Evolutionary conservation across 1,140 invertebrate species (phyloP), one percentile per base, ranked within the genome.

Genomic region (Diorhabda sublineata): DNA sequence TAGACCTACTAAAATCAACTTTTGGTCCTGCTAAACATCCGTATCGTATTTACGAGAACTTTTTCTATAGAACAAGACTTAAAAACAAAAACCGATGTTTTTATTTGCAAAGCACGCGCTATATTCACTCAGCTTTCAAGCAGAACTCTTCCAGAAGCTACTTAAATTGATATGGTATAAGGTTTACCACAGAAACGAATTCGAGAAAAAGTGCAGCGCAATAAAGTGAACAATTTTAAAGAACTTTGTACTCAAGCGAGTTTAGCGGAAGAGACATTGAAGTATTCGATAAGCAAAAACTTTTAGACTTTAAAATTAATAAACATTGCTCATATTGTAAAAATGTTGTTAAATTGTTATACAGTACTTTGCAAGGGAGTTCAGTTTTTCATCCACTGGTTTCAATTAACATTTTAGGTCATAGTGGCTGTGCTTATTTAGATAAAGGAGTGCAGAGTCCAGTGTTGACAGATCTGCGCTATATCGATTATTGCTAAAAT

Each of bases 11-110:
- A 5, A 70, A 41, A 67, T 6, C 26, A 26, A 60, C 59, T 11
- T 70, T 61, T 70, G 69, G 64, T n/a, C 64, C 44, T 5, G 41
- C 5, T 60, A 61, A 66, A 43, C 64, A 64, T n/a, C 42, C 69
- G n/a, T 62, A 66, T 67, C 56, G 45, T 45, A 41, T 67, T n/a
- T 67, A 62, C 47, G 9, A 42, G n/a, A 42, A 70, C 47, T 44
- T 70, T 26, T 70, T 70, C 61, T 3, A 11, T 42, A 7, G 45
- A 67, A 67, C 58, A 60, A 66, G 42, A 63, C 45, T 8, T 3
- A 26, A 61, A 4, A 11, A 45, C 56, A 60, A 66, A 66, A 47
- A 70, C 69, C 44, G 69, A 71, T 43, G 11, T 70, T n/a, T 70
- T 70, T 66, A 58, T 70, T 42, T 67, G 69, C 45, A 70, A 70